Evolutionary conservation across 2,797 vertebrate genomes (phyloP).

Genomic region (Tolypeutes matacus): DNA sequence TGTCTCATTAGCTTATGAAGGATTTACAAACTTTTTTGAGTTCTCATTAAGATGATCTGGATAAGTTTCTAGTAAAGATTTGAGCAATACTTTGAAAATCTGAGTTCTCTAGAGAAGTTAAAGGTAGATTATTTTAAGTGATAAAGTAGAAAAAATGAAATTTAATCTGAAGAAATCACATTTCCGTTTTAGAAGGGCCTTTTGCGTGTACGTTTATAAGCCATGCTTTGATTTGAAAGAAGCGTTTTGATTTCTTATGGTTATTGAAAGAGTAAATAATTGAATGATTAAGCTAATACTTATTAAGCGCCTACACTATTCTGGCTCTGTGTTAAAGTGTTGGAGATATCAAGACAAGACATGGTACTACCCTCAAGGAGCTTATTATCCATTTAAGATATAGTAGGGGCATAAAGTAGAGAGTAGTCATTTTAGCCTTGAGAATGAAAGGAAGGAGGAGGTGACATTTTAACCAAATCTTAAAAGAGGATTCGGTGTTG

Average conservation of each 20-base stretch:
- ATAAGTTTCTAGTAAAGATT: conserved; percentile 15
- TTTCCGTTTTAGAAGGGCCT: background rate
- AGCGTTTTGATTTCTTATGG: conserved; percentile 24
- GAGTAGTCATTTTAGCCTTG: background rate
- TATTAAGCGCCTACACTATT: background rate
- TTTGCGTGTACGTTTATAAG: background rate
- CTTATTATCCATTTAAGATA: background rate
- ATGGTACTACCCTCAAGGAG: too few species aligned
- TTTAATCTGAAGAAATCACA: background rate
- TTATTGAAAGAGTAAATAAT: conserved; percentile 19
- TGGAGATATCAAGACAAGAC: background rate
- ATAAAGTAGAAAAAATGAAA: conserved; percentile 44
- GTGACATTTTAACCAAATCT: background rate
- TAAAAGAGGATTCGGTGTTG: background rate
- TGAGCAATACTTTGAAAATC: conserved; percentile 17
- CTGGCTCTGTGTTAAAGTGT: background rate
- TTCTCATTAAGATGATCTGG: background rate
- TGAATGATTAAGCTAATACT: background rate
- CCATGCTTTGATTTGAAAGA: conserved; percentile 30
- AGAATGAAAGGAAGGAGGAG: background rate
- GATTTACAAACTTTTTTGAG: too few species aligned
- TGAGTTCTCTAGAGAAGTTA: conserved; percentile 48
- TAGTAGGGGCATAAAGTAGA: background rate
- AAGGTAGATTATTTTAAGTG: conserved; percentile 6
- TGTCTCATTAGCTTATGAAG: too few species aligned